Evolutionary conservation across 2,113 vertebrate genomes (phyloP).

Genomic region (Myotis lucifugus): DNA sequence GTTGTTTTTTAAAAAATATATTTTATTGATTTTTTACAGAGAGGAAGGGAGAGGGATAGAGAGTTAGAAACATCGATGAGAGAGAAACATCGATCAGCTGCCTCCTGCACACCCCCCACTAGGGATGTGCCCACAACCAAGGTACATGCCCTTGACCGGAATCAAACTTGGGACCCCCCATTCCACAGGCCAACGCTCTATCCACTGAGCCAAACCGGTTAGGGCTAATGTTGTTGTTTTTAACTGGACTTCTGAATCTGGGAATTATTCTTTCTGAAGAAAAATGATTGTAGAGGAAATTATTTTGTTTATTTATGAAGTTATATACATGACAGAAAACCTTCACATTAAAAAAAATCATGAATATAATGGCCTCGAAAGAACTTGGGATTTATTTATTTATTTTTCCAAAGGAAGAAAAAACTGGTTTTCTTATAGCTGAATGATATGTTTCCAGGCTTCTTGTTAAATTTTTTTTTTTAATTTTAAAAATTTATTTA

Average conservation of each 20-base stretch:
- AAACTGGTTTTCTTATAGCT: not conserved
- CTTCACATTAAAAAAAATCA: not conserved
- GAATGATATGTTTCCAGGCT: not conserved
- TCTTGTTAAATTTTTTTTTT: not conserved
- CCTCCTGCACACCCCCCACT: too few relatives aligned
- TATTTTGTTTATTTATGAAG: slow-evolving; percentile 26
- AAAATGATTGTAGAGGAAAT: not conserved
- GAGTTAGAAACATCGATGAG: too few relatives aligned
- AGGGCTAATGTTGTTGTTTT: not conserved
- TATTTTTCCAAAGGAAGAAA: not conserved
- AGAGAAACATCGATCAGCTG: too few relatives aligned
- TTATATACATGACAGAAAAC: not conserved
- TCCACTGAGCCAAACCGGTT: too few relatives aligned
- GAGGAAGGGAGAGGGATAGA: too few relatives aligned
- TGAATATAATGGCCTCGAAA: not conserved
- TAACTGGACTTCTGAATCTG: slow-evolving; percentile 7
- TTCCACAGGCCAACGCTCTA: too few relatives aligned
- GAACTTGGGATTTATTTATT: not conserved
- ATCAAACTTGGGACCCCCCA: too few relatives aligned
- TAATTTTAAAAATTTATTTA: not conserved
- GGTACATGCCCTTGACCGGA: too few relatives aligned
- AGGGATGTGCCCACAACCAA: too few relatives aligned
- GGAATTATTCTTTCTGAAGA: slow-evolving; percentile 2
- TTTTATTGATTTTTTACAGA: too few relatives aligned
- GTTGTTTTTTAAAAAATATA: not conserved